A percentile compares a stretch with the other conserved stretches of the same genome.
These are phyloP conservation scores for Vulpes vulpes DNA, from an alignment of 2,113 vertebrate genomes.

Conservation along the genomic window DNA sequence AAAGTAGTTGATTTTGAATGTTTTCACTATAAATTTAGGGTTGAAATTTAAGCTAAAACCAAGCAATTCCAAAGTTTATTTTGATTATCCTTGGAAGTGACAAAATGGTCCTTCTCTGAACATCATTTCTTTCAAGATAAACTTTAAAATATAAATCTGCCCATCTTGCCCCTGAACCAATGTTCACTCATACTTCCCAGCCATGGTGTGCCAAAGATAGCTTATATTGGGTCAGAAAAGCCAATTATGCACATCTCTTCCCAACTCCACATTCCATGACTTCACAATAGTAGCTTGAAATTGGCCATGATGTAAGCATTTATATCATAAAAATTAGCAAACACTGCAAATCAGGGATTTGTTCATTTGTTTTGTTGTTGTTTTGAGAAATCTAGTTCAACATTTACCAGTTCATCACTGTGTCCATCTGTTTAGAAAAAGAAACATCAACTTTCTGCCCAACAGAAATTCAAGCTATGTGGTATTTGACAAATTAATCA, in stretches of 20 bases:
- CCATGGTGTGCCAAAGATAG: neutral
- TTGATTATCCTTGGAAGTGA: neutral
- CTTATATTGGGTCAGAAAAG: neutral
- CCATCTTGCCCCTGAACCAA: neutral
- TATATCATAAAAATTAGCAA: neutral
- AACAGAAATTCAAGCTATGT: neutral
- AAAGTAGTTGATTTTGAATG: neutral
- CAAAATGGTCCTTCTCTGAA: slow-evolving; percentile 16
- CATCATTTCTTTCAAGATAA: slow-evolving; percentile 19
- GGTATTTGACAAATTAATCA: slow-evolving; percentile 17
- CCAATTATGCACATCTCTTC: neutral
- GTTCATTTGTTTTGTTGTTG: neutral
- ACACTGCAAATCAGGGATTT: neutral
- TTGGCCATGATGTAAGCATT: neutral
- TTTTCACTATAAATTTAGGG: neutral
- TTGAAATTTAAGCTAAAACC: slow-evolving; percentile 31
- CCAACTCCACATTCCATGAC: neutral
- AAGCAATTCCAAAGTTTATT: neutral
- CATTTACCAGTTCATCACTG: neutral
- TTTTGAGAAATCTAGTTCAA: slow-evolving; percentile 21
- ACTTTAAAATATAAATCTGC: neutral
- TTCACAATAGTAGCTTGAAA: neutral
- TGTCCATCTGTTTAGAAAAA: neutral
- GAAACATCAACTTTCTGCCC: neutral
- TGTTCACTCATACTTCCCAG: neutral